These are phyloP conservation scores for Fissipunctia ypsillon DNA, from an alignment of 2,888 invertebrate species.

Conservation along the genomic window DNA sequence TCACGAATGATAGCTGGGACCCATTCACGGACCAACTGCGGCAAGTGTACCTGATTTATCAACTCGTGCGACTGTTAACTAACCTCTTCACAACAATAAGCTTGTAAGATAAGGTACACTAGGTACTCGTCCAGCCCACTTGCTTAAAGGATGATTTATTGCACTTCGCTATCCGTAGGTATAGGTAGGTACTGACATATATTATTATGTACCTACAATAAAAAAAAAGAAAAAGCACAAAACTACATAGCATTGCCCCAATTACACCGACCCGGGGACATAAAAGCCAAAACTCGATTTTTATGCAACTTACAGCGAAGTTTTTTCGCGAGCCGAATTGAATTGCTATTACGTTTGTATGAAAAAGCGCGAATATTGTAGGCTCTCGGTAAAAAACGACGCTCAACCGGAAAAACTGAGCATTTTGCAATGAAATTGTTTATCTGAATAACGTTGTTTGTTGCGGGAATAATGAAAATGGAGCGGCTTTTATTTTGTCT, in stretches of 20 bases:
- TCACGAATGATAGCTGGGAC: too few relatives aligned
- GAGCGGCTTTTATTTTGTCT: slow-evolving; percentile 19
- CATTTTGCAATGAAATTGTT: slow-evolving; percentile 64
- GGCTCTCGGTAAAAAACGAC: slow-evolving; percentile 66
- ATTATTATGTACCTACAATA: not conserved
- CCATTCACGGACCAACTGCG: too few relatives aligned
- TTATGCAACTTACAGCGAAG: slow-evolving; percentile 64
- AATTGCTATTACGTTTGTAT: slow-evolving; percentile 66
- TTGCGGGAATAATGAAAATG: slow-evolving; percentile 43
- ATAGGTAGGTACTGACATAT: not conserved
- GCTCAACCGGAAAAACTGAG: slow-evolving; percentile 51
- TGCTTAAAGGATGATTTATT: slow-evolving; percentile 3
- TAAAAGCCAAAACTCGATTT: slow-evolving; percentile 52
- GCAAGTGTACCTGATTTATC: too few relatives aligned
- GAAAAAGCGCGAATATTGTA: slow-evolving; percentile 69
- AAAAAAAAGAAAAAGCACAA: slow-evolving; percentile 17
- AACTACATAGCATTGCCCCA: slow-evolving; percentile 46
- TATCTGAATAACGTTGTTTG: slow-evolving; percentile 49
- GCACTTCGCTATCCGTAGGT: not conserved
- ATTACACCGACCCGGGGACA: slow-evolving; percentile 40
- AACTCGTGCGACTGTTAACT: too few relatives aligned
- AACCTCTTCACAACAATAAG: too few relatives aligned
- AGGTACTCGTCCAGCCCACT: not conserved
- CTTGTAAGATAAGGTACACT: not conserved
- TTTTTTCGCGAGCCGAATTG: slow-evolving; percentile 71